These are phyloP conservation scores for Dendrocopos noguchii DNA, from an alignment of 2,113 vertebrate species.

Conservation along the genomic window DNA sequence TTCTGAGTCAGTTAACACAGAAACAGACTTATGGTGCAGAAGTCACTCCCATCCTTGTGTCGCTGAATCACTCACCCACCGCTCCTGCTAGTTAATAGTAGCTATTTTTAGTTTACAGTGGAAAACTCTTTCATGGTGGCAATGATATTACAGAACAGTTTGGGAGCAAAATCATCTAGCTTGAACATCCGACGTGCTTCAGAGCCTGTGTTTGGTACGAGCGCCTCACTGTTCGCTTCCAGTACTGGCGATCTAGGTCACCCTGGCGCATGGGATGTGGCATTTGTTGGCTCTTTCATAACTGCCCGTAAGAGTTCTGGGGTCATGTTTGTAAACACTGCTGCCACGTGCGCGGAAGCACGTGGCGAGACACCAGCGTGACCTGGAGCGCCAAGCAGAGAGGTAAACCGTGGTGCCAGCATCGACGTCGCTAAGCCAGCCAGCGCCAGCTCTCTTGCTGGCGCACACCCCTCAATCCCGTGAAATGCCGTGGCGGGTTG, in stretches of 20 bases:
- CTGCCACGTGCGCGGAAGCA: conserved; percentile 77
- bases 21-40: background rate
- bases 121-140: conserved; percentile 36
- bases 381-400: conserved; percentile 53
- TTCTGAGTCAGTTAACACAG: conserved; percentile 36
- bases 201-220: background rate
- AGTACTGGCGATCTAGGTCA: conserved; percentile 23
- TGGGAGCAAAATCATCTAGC: conserved; percentile 5
- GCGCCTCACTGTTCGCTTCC: background rate
- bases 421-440: background rate
- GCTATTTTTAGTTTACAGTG: conserved; percentile 71
- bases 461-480: background rate
- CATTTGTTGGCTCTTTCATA: conserved; percentile 70
- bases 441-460: background rate
- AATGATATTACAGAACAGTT: conserved; percentile 37
- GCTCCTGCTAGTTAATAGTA: conserved; percentile 28
- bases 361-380: conserved; percentile 64
- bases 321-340: conserved; percentile 87
- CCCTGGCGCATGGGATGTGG: conserved; percentile 38
- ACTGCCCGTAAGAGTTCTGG: conserved; percentile 75
- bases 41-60: background rate
- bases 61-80: conserved; percentile 46
- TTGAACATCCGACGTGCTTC: background rate
- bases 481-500: background rate
- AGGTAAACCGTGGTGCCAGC: conserved; percentile 75